phyloP scores from a whole-genome alignment of 2,113 vertebrate species.

The Dipodomys ordii region DNA sequence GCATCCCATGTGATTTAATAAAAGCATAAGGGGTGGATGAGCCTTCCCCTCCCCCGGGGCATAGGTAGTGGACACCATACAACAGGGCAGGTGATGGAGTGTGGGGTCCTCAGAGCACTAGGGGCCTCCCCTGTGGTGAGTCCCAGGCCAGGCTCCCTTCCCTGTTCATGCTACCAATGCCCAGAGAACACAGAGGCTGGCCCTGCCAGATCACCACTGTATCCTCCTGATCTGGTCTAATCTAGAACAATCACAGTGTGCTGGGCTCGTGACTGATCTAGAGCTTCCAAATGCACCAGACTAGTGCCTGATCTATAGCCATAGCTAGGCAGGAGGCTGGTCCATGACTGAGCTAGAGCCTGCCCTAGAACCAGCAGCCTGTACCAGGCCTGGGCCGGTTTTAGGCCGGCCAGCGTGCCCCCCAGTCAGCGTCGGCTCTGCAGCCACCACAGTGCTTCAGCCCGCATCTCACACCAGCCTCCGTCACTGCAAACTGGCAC shows the following conservation, averaged over 20 bases:
- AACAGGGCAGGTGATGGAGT: fast-evolving
- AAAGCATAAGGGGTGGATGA: background rate
- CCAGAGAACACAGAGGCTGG: background rate
- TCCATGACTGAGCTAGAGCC: fast-evolving
- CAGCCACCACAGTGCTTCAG: too few relatives aligned
- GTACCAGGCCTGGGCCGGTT: too few relatives aligned
- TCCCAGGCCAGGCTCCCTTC: fast-evolving
- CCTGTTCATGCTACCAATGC: fast-evolving
- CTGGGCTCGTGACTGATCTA: too few relatives aligned
- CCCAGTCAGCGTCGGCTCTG: too few relatives aligned
- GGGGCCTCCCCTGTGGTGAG: fast-evolving
- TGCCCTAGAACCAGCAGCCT: background rate
- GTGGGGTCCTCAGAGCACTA: fast-evolving
- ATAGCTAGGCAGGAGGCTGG: background rate
- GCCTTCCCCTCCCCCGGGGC: fast-evolving
- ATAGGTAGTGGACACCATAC: fast-evolving
- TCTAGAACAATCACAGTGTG: background rate
- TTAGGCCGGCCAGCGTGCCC: background rate
- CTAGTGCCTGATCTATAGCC: background rate
- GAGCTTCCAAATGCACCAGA: background rate
- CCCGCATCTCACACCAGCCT: too few relatives aligned
- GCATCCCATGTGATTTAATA: fast-evolving
- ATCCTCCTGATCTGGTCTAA: too few relatives aligned
- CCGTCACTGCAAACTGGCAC: too few relatives aligned
- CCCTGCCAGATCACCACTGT: background rate